Base-by-base conservation (phyloP, 2,888 invertebrate genomes). In the Tuta absoluta region DNA sequence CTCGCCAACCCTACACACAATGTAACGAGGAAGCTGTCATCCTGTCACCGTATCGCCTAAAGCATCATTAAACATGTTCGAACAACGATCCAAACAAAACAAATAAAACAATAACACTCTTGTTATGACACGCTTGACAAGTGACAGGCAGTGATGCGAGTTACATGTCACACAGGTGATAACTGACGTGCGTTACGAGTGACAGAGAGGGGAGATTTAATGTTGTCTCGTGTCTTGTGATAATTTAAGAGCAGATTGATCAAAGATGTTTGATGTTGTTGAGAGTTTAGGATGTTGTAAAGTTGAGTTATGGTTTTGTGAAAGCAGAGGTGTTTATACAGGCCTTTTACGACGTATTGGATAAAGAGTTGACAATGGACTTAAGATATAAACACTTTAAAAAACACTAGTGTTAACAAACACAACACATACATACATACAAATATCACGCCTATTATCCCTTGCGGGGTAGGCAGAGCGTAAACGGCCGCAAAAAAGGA, bases 131-230 rank as follows among this genome's bases (percentile, higher is more conserved):
- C 24, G 38, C 59, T 49, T 33, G 62, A 53, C 53, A 62, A 37
- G 53, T 51, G 12, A 41, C 58, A 37, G 33, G 7, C 63, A 10
- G 33, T 48, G 63, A 63, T 60, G 60, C 59, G 59, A 57, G 63
- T 63, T 53, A 65, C 56, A 33, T 33, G 56, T 24, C 21, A 63
- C 38, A 53, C 66, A 58, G 7, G 37, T 24, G 66, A 58, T 45
- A 61, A 66, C 56, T 66, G 66, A 66, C 63, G 57, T 19, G 63
- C 58, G 66, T 66, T 66, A 63, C 63, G 63, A 63, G 23, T n/a
- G 28, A 28, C 17, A 56, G 24, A 56, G 33, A 33, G 48, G 61
- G 64, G 21, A 53, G 62, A 45, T 41, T 61, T 61, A 19, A 45
- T 19, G 48, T 19, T n/a, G 8, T 48, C 7, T 48, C 19, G 10